These are phyloP conservation scores for Telmatherina bonti DNA, from an alignment of 2,797 vertebrate species.

Conservation along the genomic window DNA sequence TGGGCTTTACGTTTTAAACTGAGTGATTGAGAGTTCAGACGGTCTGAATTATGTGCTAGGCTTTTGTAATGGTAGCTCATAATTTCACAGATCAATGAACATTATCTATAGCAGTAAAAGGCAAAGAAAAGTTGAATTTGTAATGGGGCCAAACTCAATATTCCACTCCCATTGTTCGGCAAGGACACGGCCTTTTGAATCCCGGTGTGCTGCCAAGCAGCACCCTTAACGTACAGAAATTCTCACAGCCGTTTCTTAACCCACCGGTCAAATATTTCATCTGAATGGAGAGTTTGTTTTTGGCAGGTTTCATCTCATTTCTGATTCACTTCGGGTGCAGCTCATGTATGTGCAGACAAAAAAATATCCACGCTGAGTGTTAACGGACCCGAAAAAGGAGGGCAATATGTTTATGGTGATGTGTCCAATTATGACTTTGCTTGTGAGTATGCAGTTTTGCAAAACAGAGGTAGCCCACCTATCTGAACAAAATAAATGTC, in stretches of 20 bases:
- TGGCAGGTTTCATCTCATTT: slow-evolving; percentile 15
- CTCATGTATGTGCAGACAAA: not conserved
- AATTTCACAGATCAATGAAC: slow-evolving; percentile 86
- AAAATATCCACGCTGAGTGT: not conserved
- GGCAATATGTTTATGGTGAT: not conserved
- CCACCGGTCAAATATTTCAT: slow-evolving; percentile 46
- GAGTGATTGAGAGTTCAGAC: slow-evolving; percentile 78
- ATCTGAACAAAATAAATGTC: not conserved
- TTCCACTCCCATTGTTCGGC: slow-evolving; percentile 75
- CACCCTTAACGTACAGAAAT: slow-evolving; percentile 50
- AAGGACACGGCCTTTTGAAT: slow-evolving; percentile 72
- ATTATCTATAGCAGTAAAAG: slow-evolving; percentile 77
- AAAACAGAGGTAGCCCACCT: not conserved
- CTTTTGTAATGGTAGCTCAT: slow-evolving; percentile 80
- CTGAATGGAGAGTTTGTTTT: slow-evolving; percentile 31
- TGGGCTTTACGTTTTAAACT: slow-evolving; percentile 65
- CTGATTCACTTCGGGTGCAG: slow-evolving; percentile 1
- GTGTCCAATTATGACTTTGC: not conserved
- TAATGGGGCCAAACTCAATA: slow-evolving; percentile 81
- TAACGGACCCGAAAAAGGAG: not conserved
- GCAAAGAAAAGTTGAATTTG: slow-evolving; percentile 69
- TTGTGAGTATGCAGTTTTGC: not conserved
- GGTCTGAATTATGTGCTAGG: slow-evolving; percentile 70
- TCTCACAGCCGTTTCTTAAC: slow-evolving; percentile 30
- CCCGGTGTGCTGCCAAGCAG: slow-evolving; percentile 42